Evolutionary conservation across 2,888 invertebrate genomes (phyloP).

Genomic region (Gastracanthus pulcherrimus): DNA sequence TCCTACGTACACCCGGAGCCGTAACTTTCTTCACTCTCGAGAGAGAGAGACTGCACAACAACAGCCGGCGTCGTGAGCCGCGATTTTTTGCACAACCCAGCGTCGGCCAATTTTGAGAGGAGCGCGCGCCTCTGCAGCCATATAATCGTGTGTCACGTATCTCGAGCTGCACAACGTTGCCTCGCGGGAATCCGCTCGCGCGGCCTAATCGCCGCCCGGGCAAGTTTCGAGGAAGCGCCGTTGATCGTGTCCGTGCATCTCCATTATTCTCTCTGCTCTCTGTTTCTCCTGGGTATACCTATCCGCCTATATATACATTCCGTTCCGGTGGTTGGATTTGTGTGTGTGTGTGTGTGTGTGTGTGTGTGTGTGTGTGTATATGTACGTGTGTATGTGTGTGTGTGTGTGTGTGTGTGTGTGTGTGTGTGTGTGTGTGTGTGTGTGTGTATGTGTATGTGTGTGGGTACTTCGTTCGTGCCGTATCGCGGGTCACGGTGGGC

Average conservation of each 20-base stretch:
- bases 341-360: not conserved
- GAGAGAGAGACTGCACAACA: not conserved
- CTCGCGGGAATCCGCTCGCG: not conserved
- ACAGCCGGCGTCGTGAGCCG: not conserved
- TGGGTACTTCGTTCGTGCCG: not conserved
- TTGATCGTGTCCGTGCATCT: conserved; percentile 55
- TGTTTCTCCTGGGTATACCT: not conserved
- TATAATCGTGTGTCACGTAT: conserved; percentile 1
- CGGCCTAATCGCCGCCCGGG: conserved; percentile 5
- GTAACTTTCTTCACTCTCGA: not conserved
- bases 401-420: not conserved
- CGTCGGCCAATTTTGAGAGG: conserved; percentile 1
- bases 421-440: not conserved
- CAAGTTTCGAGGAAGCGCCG: conserved; percentile 47
- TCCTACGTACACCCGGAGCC: not conserved
- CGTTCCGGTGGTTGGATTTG: not conserved
- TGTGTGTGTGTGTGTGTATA: not conserved
- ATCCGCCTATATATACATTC: not conserved
- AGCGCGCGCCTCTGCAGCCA: not conserved
- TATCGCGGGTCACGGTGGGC: not conserved
- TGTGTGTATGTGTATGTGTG: not conserved
- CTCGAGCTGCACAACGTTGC: too few species aligned
- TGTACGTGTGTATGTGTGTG: not conserved
- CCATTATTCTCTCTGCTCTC: conserved; percentile 37
- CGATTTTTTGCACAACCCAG: not conserved